Evolutionary conservation across 2,113 vertebrate species (phyloP).

Genomic region (Scortum barcoo): DNA sequence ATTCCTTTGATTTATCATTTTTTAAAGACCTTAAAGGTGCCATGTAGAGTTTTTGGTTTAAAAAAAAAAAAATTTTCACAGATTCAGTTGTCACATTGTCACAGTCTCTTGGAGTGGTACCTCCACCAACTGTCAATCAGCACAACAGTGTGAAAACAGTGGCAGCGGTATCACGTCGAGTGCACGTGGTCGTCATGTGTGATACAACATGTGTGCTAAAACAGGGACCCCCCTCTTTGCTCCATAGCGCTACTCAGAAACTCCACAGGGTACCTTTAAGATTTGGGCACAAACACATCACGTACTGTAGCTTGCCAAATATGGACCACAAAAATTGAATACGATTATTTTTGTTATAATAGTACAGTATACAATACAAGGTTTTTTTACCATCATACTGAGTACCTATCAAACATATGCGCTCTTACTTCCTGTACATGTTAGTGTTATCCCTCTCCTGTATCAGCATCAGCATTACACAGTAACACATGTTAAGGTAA

Average conservation of each 20-base stretch:
- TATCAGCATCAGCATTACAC: background rate
- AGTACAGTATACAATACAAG: no score
- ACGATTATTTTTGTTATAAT: background rate
- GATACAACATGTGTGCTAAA: background rate
- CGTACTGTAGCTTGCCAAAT: background rate
- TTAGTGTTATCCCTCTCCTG: background rate
- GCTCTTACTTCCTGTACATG: background rate
- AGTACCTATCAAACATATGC: constrained; percentile 3
- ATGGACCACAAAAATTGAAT: background rate
- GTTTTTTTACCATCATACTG: background rate
- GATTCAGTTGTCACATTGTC: background rate
- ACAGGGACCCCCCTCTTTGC: background rate
- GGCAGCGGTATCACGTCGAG: background rate
- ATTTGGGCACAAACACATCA: background rate
- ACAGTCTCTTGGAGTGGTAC: background rate
- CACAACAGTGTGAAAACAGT: background rate
- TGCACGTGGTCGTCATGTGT: background rate
- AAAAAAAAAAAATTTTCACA: background rate
- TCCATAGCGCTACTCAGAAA: background rate
- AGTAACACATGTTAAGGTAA: background rate
- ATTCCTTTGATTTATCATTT: background rate
- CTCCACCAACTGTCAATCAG: background rate
- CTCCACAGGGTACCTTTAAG: background rate
- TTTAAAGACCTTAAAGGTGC: background rate
- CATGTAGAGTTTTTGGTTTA: background rate